phyloP scores from a whole-genome alignment of 2,888 invertebrate species.

The Lordiphosa andalusiaca region DNA sequence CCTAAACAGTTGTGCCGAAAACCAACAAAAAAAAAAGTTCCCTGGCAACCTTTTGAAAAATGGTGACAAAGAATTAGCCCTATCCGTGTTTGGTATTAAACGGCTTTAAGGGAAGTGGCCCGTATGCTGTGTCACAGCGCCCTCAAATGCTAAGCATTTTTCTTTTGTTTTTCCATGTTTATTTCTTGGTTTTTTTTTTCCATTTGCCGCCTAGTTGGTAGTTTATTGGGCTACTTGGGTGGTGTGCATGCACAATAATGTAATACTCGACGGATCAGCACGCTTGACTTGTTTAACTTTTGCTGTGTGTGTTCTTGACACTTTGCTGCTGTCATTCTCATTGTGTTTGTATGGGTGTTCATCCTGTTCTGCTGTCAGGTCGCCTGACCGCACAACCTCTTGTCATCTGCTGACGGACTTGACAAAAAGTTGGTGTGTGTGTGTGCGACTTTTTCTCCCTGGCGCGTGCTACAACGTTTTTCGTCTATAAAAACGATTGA shows the following conservation, averaged over 20 bases:
- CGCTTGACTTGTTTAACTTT: constrained; percentile 65
- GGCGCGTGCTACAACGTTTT: constrained; percentile 36
- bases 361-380: constrained; percentile 1
- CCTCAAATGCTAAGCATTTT: constrained; percentile 30
- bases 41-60: constrained; percentile 29
- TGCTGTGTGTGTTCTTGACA: constrained; percentile 58
- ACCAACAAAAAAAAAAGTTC: neutral
- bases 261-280: constrained; percentile 51
- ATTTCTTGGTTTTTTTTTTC: constrained; percentile 11
- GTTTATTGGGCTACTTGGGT: constrained; percentile 37
- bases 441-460: constrained; percentile 20
- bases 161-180: constrained; percentile 16
- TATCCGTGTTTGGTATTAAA: constrained; percentile 31
- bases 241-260: constrained; percentile 32
- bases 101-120: constrained; percentile 25
- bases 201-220: constrained; percentile 26
- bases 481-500: constrained; percentile 66
- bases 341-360: constrained; percentile 54
- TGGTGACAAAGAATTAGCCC: constrained; percentile 37
- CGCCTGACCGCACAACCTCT: constrained; percentile 29
- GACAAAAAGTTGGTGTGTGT: constrained; percentile 19
- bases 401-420: constrained; percentile 46
- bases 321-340: constrained; percentile 34
- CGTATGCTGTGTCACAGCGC: constrained; percentile 8
- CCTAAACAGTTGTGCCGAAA: constrained; percentile 21